Percentiles rank a stretch among this genome's conserved stretches.
These are phyloP conservation scores for Drosophila subquinaria DNA, from an alignment of 2,888 invertebrate genomes.

Conservation along the genomic window DNA sequence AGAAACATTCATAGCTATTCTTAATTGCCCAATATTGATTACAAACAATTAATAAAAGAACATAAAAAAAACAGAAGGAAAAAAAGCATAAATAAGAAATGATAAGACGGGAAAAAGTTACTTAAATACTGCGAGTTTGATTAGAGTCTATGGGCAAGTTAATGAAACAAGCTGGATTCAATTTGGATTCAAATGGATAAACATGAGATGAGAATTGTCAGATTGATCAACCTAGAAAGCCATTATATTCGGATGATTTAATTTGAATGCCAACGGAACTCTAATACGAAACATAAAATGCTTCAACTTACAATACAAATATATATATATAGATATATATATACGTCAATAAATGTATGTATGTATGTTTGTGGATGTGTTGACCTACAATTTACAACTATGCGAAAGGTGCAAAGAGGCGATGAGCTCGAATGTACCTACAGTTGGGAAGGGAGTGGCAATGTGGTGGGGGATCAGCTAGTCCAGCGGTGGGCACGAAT, in stretches of 20 bases:
- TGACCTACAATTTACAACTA: constrained; percentile 25
- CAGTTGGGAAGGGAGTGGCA: neutral
- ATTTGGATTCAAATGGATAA: neutral
- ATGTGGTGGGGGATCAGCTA: constrained; percentile 22
- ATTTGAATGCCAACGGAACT: constrained; percentile 17
- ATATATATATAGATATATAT: constrained; percentile 6
- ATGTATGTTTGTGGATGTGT: constrained; percentile 4
- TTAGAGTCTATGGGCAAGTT: neutral
- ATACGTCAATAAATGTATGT: constrained; percentile 3
- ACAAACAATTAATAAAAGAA: neutral
- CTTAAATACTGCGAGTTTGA: constrained; percentile 1
- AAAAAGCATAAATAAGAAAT: constrained; percentile 1
- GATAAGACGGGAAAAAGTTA: neutral
- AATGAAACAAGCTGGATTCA: neutral
- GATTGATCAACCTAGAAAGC: neutral
- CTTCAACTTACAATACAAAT: constrained; percentile 13
- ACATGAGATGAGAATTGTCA: constrained; percentile 5
- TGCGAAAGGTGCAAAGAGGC: neutral
- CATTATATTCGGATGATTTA: neutral
- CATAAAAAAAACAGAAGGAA: neutral
- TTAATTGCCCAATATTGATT: constrained; percentile 31
- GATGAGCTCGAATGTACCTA: neutral
- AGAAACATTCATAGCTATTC: constrained; percentile 48
- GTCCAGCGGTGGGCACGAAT: too few species aligned
- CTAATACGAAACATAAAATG: constrained; percentile 6